Base-by-base conservation (phyloP, 2,797 vertebrate species). In the Apogon talboti region DNA sequence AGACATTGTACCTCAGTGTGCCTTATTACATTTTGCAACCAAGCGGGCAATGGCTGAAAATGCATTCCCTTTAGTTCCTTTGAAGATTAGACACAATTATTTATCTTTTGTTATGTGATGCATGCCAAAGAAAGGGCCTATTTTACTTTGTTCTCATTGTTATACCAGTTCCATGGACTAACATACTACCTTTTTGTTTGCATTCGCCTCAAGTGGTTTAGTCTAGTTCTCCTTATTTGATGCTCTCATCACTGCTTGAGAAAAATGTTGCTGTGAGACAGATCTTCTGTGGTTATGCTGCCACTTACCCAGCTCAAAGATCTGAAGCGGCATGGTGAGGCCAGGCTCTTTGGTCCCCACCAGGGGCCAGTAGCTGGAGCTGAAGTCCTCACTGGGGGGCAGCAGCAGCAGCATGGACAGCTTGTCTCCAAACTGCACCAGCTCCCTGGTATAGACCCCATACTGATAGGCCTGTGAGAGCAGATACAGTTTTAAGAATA, bases 361-460 rank as follows among this genome's bases (percentile, higher is more conserved):
- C 71, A 90, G 65, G 18, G 91, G 88, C 90, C 93, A 91, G 76
- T 90, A 92, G 47, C 84, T 90, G 64, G 92, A 91, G 67, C 93
- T 93, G 74, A 94, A 92, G 82, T 95, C 93, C 65, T 95, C 93
- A 21, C 92, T 93, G 50, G 93, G 93, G 11, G 94, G 94, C 42
- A 95, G 89, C 69, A 95, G 88, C 24, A 95, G 82, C 24, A 95
- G 56, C 87, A 95, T 81, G 53, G 93, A 93, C 42, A 93, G 15
- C n/a, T 90, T 84, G 13, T 93, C 91, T 46, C 92, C 92, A 56
- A 93, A 90, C 81, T 93, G 91, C 60, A 95, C 85, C 64, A 94
- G 73, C 85, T 95, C 93, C 38, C 87, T 89, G 2, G 92, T 94
- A 79, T 94, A 94, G 13, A 95, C 80, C 0, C 92, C 93, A 12